Conservation (phyloP, 2,113 vertebrate genomes). For the Synchiropus splendidus region DNA sequence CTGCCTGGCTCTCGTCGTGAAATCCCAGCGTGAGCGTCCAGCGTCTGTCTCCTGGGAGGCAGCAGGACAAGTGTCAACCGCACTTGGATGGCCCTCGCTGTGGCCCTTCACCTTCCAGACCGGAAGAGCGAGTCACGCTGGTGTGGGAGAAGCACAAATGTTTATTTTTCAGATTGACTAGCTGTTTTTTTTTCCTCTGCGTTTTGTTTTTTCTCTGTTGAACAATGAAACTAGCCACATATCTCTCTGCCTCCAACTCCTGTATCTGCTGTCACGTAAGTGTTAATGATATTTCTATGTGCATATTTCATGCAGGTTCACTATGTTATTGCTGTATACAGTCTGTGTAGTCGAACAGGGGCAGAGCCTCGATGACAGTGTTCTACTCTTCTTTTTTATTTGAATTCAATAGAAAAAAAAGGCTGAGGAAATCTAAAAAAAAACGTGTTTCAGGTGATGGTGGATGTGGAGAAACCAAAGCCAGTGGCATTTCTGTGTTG, state of each 20-base stretch:
- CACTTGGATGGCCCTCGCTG: too few species aligned
- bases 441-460: constrained; percentile 71
- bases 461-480: constrained; percentile 74
- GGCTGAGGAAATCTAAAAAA: constrained; percentile 38
- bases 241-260: constrained; percentile 62
- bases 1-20: too few species aligned
- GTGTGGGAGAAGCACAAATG: constrained; percentile 85
- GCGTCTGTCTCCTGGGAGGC: too few species aligned
- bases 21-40: too few species aligned
- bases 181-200: constrained; percentile 46
- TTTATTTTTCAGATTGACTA: constrained; percentile 56
- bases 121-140: constrained; percentile 52
- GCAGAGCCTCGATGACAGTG: constrained; percentile 80
- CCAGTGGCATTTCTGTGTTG: constrained; percentile 68
- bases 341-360: constrained; percentile 79
- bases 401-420: constrained; percentile 43
- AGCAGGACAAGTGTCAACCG: too few species aligned
- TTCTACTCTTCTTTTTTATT: constrained; percentile 40
- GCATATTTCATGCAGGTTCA: constrained; percentile 68
- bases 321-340: constrained; percentile 81
- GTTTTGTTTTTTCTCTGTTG: constrained; percentile 43
- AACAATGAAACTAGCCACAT: constrained; percentile 61
- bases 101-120: too few species aligned
- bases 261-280: constrained; percentile 72
- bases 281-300: constrained; percentile 67